Evolutionary conservation across 2,113 vertebrate genomes (phyloP), one percentile per base, ranked within the genome.

Genomic region (Leptosomus discolor): DNA sequence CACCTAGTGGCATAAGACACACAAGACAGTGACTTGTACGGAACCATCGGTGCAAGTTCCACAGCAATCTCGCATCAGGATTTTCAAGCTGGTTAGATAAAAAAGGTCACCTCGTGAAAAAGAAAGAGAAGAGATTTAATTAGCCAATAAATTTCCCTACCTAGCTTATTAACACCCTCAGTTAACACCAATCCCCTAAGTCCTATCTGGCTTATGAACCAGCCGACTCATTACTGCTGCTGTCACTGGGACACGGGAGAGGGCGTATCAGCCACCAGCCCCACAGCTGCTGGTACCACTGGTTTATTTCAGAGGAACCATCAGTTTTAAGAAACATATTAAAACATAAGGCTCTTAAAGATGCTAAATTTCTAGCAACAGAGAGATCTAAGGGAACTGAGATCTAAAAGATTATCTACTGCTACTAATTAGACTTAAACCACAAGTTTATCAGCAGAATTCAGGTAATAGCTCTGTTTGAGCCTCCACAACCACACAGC

Each of bases 1-100:
- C 91, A 96, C 84, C 71, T 97, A 54, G 69, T 54, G 77, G 76
- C 70, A 68, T 4, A 48, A 79, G 71, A 70, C 24, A 96, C n/a
- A 50, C 0, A 18, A 17, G 45, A 58, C 70, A 54, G 65, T 60
- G 88, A 81, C 53, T 76, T 1, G 32, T 21, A 64, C 9, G 10
- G 74, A 63, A 71, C 54, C 82, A 80, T 4, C 63, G 41, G 30
- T 3, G 34, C 9, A 43, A 81, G 82, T 50, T 78, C 79, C 78
- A 60, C 91, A 81, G 45, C 41, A 71, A 6, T 2, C 58, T 12
- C 53, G 18, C 58, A 57, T 37, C 21, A 14, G 11, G 3, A n/a
- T 54, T 85, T 80, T 51, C 61, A 57, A 65, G 32, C 20, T 11
- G 21, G 34, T 69, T 32, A 78, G 76, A 77, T 82, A 43, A 58